phyloP scores from a whole-genome alignment of 92 coral and sea anemone genomes.

The Siderastrea radians region DNA sequence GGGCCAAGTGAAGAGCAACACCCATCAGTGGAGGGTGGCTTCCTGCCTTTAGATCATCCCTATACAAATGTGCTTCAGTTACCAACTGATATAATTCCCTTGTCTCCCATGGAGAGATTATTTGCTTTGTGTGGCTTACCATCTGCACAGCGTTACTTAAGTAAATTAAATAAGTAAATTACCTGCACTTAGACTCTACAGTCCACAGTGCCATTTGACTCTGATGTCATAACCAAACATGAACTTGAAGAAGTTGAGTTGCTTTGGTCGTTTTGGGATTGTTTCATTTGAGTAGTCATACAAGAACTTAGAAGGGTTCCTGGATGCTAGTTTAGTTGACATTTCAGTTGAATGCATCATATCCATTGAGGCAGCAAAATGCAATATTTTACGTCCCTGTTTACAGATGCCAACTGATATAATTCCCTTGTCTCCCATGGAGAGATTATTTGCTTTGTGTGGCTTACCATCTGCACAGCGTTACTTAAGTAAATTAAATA shows the following conservation, averaged over 20 bases:
- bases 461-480: not conserved
- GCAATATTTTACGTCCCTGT: too few relatives aligned
- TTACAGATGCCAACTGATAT: slow-evolving; percentile 12
- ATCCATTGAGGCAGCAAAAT: too few relatives aligned
- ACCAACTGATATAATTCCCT: slow-evolving; percentile 8
- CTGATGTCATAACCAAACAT: not conserved
- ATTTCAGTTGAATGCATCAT: too few relatives aligned
- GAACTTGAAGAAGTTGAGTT: not conserved
- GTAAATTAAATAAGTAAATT: not conserved
- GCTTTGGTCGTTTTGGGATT: slow-evolving; percentile 1
- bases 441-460: not conserved
- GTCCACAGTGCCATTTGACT: not conserved
- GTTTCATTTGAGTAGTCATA: not conserved
- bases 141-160: not conserved
- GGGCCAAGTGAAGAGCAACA: slow-evolving; percentile 36
- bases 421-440: not conserved
- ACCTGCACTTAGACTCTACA: not conserved
- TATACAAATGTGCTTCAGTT: not conserved
- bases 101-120: slow-evolving; percentile 1
- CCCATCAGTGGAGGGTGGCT: slow-evolving; percentile 10
- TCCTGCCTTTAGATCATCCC: not conserved
- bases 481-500: not conserved
- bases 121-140: not conserved
- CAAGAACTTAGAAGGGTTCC: too few relatives aligned
- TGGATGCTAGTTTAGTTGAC: too few relatives aligned